A percentile compares a stretch with the other conserved stretches of the same genome.
Conservation (phyloP, 1,140 invertebrate genomes). For the Drosophila tropicalis region DNA sequence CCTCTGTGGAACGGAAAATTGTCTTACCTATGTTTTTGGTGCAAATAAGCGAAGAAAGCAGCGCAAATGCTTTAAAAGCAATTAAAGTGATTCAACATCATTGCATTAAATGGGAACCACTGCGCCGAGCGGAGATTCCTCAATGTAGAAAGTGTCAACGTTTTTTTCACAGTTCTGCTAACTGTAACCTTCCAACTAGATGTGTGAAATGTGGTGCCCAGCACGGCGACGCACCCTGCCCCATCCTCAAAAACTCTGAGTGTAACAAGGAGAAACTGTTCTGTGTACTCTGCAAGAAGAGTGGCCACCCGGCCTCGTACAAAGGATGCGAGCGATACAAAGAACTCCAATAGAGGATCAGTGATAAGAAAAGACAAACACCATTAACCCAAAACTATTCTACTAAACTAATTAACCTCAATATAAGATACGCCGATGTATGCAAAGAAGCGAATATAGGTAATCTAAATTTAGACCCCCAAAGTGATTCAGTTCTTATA, state of each 20-base stretch:
- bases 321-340: too few species aligned
- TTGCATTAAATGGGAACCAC: neutral
- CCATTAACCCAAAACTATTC: neutral
- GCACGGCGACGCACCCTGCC: neutral
- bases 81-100: neutral
- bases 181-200: too few species aligned
- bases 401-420: neutral
- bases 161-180: neutral
- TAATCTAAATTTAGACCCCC: neutral
- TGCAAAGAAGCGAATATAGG: neutral
- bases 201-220: too few species aligned
- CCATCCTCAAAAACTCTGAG: neutral
- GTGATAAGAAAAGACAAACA: neutral
- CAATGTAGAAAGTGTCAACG: neutral
- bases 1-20: neutral
- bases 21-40: conserved; percentile 1
- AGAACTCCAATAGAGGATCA: too few species aligned
- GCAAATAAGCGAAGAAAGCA: neutral
- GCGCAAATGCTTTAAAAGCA: neutral
- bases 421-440: conserved; percentile 1
- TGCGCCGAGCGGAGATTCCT: neutral
- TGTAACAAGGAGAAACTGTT: neutral
- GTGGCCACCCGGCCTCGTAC: neutral
- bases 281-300: conserved; percentile 1
- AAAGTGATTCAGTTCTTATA: neutral